Conservation (phyloP, 2,888 invertebrate species). For the Trichopria drosophilae region DNA sequence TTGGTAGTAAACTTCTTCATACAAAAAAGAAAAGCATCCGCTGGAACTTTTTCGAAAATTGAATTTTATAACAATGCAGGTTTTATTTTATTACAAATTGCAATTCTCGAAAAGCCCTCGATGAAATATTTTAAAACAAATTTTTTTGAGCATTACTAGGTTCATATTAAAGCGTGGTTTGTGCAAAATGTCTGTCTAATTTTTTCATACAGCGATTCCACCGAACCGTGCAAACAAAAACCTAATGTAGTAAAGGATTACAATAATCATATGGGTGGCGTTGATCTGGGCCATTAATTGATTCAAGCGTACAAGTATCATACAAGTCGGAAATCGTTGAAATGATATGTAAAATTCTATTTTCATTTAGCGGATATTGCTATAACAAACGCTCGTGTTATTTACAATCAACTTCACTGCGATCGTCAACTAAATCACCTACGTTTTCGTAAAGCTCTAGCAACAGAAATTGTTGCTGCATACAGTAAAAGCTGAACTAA, state of each 20-base stretch:
- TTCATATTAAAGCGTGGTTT: too few species aligned
- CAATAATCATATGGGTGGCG: too few species aligned
- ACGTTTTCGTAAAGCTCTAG: neutral
- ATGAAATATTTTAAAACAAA: too few species aligned
- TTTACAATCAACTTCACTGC: neutral
- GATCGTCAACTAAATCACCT: neutral
- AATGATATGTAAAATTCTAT: neutral
- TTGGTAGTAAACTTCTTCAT: too few species aligned
- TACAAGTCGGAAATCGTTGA: neutral
- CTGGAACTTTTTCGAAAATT: too few species aligned
- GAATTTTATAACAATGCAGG: too few species aligned
- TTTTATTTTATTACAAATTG: too few species aligned
- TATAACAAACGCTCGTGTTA: neutral
- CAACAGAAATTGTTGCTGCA: constrained; percentile 1
- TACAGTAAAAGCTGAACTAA: neutral
- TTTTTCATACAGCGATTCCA: too few species aligned
- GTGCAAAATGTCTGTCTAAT: too few species aligned
- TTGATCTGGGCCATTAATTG: neutral
- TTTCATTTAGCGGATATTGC: neutral
- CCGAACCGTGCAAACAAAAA: neutral
- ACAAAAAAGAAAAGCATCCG: too few species aligned
- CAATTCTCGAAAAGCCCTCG: too few species aligned
- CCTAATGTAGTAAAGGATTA: neutral
- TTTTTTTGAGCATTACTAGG: too few species aligned
- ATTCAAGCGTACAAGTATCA: constrained; percentile 1